Percentiles rank a stretch among this genome's conserved stretches.
phyloP scores from a whole-genome alignment of 2,888 invertebrate genomes.

The Nemurella pictetii region DNA sequence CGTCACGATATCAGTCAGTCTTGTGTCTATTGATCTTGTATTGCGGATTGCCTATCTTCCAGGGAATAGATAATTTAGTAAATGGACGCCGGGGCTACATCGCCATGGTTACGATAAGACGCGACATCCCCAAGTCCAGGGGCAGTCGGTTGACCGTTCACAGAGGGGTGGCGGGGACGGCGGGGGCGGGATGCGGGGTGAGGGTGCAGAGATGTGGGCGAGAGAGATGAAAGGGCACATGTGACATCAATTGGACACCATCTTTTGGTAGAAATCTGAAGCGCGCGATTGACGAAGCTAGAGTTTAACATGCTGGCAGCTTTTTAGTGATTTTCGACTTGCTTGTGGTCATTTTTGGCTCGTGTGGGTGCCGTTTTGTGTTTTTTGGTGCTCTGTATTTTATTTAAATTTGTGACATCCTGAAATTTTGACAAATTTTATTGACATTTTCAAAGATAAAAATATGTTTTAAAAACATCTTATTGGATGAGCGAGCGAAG shows the following conservation, averaged over 20 bases:
- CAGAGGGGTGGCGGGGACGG: neutral
- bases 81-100: constrained; percentile 39
- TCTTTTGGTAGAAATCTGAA: neutral
- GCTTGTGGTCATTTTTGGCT: too few relatives aligned
- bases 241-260: neutral
- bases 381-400: too few relatives aligned
- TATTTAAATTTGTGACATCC: too few relatives aligned
- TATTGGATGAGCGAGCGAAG: too few relatives aligned
- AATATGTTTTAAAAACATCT: too few relatives aligned
- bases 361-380: too few relatives aligned
- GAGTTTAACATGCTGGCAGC: too few relatives aligned
- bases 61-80: constrained; percentile 42
- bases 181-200: neutral
- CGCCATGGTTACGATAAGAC: constrained; percentile 38
- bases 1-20: neutral
- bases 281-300: neutral
- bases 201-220: neutral
- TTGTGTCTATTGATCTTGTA: constrained; percentile 41
- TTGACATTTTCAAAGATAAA: too few relatives aligned
- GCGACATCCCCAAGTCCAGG: neutral
- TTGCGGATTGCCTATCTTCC: constrained; percentile 42
- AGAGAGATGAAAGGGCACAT: neutral
- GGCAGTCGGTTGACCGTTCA: too few relatives aligned
- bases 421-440: too few relatives aligned
- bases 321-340: too few relatives aligned